phyloP scores from a whole-genome alignment of 2,888 invertebrate species.

The Epinotia ramella region DNA sequence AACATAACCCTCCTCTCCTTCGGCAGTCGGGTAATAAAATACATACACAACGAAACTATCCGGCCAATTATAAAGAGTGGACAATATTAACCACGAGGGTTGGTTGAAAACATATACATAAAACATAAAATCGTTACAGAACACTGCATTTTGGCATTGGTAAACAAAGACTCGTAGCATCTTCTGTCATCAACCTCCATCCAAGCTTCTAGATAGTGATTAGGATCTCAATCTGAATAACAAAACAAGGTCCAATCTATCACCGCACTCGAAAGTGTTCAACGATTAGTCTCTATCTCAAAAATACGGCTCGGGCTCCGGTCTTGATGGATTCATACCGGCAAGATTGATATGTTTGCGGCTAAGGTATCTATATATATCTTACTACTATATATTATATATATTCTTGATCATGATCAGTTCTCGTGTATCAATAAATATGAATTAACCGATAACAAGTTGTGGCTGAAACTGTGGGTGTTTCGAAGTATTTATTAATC shows the following conservation, averaged over 20 bases:
- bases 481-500: neutral
- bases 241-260: conserved; percentile 2
- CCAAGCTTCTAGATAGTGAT: conserved; percentile 7
- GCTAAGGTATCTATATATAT: conserved; percentile 3
- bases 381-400: too few species aligned
- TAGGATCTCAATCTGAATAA: neutral
- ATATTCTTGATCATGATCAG: too few species aligned
- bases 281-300: conserved; percentile 4
- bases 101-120: too few species aligned
- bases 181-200: neutral
- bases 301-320: neutral
- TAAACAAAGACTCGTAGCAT: neutral
- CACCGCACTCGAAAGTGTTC: conserved; percentile 12
- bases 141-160: neutral
- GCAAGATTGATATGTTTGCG: conserved; percentile 21
- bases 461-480: neutral
- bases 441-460: neutral
- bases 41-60: neutral
- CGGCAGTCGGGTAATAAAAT: too few species aligned
- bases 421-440: too few species aligned
- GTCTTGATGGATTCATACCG: conserved; percentile 10
- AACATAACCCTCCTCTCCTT: too few species aligned
- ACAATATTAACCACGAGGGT: neutral
- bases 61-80: neutral
- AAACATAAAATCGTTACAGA: too few species aligned